These are phyloP conservation scores for Strigamia maritima DNA, from an alignment of 2,888 invertebrate species.

Conservation along the genomic window DNA sequence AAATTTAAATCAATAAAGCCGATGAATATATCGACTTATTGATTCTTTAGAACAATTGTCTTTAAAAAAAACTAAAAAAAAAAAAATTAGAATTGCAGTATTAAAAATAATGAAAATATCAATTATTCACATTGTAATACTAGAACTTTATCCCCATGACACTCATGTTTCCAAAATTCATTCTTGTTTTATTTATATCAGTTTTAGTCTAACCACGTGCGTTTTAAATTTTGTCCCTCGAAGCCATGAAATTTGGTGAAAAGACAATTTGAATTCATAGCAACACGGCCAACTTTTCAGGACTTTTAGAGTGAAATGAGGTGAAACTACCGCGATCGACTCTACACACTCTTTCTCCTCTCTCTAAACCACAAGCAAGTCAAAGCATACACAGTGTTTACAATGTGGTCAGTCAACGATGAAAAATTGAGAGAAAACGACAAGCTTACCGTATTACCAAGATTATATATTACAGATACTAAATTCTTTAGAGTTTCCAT, in stretches of 20 bases:
- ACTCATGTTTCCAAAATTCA: background rate
- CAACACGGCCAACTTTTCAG: conserved; percentile 7
- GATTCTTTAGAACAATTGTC: background rate
- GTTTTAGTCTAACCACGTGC: conserved; percentile 14
- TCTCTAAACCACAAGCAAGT: conserved; percentile 3
- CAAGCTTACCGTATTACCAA: background rate
- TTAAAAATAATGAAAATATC: too few species aligned
- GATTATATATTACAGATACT: background rate
- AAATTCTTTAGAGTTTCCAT: background rate
- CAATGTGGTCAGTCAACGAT: conserved; percentile 11
- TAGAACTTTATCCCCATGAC: background rate
- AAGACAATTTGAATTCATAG: conserved; percentile 20
- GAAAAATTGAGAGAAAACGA: background rate
- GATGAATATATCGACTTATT: background rate
- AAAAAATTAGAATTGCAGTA: too few species aligned
- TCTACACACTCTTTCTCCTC: background rate
- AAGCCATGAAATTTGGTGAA: conserved; percentile 22
- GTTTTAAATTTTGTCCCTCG: conserved; percentile 22
- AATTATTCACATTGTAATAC: too few species aligned
- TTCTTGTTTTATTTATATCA: background rate
- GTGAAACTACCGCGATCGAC: background rate
- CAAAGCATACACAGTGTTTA: conserved; percentile 20
- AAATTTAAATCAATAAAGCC: background rate
- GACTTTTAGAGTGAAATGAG: conserved; percentile 23
- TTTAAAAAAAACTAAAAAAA: background rate